Evolutionary conservation across 2,797 vertebrate genomes (phyloP).

Genomic region (Chrysocyon brachyurus): DNA sequence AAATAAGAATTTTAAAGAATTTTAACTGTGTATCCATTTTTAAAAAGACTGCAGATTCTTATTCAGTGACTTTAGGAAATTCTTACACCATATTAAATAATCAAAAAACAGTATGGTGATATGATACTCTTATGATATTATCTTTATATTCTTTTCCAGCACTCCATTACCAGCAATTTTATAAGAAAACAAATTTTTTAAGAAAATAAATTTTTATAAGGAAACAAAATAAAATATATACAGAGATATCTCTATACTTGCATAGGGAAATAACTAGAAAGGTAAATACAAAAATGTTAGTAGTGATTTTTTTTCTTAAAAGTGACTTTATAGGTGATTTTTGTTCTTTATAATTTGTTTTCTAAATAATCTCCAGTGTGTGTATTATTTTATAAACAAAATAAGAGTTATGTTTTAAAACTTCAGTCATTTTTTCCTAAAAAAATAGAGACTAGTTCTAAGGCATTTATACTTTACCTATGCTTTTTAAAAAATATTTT

Average conservation of each 20-base stretch:
- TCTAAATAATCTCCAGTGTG: neutral
- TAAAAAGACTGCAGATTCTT: slow-evolving; percentile 7
- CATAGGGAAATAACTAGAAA: neutral
- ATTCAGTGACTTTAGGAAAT: neutral
- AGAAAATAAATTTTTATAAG: neutral
- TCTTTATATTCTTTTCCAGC: neutral
- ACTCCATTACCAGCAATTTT: neutral
- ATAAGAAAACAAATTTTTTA: neutral
- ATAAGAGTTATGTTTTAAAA: slow-evolving; percentile 42
- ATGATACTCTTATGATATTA: neutral
- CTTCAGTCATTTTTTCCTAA: neutral
- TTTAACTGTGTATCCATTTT: neutral
- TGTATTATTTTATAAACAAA: slow-evolving; percentile 26
- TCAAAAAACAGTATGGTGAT: neutral
- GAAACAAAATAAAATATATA: neutral
- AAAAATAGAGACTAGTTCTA: neutral
- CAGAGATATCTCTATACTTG: neutral
- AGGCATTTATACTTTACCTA: neutral
- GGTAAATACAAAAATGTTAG: neutral
- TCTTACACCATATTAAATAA: neutral
- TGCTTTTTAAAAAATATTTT: neutral
- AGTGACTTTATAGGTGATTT: neutral
- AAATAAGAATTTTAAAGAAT: slow-evolving; percentile 42
- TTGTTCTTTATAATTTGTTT: neutral
- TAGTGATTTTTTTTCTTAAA: neutral